phyloP scores from a whole-genome alignment of 1,140 invertebrate species.

The Drosophila suzukii region DNA sequence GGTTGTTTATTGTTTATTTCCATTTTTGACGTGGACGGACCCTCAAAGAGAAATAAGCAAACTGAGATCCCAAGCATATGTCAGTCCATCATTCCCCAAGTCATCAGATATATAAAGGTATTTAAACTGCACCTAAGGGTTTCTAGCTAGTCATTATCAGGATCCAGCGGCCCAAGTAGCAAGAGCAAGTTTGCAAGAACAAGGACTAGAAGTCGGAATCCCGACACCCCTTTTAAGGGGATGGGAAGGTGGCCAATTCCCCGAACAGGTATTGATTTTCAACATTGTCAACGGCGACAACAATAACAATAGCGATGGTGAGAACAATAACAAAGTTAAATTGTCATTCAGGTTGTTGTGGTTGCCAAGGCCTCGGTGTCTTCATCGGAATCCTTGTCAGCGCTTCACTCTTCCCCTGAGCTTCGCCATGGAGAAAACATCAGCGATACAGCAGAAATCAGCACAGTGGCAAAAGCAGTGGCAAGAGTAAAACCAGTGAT shows the following conservation, averaged over 20 bases:
- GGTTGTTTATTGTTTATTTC: background rate
- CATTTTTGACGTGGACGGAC: background rate
- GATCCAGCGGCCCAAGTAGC: too few species aligned
- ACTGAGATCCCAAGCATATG: background rate
- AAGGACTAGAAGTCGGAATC: background rate
- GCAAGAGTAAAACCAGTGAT: too few species aligned
- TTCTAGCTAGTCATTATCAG: too few species aligned
- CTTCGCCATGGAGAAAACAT: too few species aligned
- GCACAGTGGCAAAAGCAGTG: too few species aligned
- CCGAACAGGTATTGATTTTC: slow-evolving; percentile 47
- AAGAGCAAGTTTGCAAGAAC: background rate
- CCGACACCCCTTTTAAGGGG: background rate
- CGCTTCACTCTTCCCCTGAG: too few species aligned
- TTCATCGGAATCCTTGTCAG: background rate
- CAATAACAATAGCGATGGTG: background rate
- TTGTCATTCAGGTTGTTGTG: background rate
- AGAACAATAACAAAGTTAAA: slow-evolving; percentile 38
- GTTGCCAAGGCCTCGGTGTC: background rate
- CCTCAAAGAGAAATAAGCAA: background rate
- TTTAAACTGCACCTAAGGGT: too few species aligned
- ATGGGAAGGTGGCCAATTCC: slow-evolving; percentile 4
- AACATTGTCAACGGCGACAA: slow-evolving; percentile 19
- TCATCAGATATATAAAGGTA: too few species aligned
- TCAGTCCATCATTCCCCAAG: too few species aligned
- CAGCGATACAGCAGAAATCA: too few species aligned